Base-by-base conservation (phyloP, 1,140 invertebrate genomes). In the Calosoma granatense region DNA sequence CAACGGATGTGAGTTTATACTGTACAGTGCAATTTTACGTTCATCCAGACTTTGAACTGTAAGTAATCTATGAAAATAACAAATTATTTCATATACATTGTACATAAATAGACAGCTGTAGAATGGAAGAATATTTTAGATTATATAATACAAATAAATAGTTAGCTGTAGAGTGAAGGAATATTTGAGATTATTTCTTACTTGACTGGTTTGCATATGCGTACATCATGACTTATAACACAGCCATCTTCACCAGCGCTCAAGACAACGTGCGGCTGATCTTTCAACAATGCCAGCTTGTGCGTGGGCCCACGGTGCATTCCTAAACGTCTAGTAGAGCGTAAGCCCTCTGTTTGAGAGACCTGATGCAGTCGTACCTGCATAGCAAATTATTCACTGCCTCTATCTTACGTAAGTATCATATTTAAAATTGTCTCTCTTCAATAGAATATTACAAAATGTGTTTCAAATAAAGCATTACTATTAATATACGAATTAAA, bases 211-310 rank as follows among this genome's bases (percentile, higher is more conserved):
- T 81, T 81, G 9, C 51, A 78, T 58, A 81, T 74, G 52, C 94
- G 78, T 53, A 96, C 76, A 77, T 97, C 94, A 60, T 90, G 84
- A 59, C 83, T 81, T 63, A 87, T 80, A 1, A 94, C 84, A 41
- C 84, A 72, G 0, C 83, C 88, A 78, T 97, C 94, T 76, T 96
- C 92, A 6, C 92, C 93, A 64, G 84, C 90, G 62, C 87, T 92
- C 9, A 95, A 76, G 54, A 97, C 75, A 15, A 87, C 73, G 67
- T 92, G 82, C 9, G 89, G 88, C 57, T 83, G 84, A 56, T 88
- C 82, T 15, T 79, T 72, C 61, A 85, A 79, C 56, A 88, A 74
- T 57, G 87, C 78, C 60, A 94, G 72, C 77, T 92, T 93, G 70
- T 92, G 88, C 54, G 84, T 86, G 22, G 89, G 77, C 57, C 81